phyloP scores from a whole-genome alignment of 2,113 vertebrate species.

The Phocoena phocoena region DNA sequence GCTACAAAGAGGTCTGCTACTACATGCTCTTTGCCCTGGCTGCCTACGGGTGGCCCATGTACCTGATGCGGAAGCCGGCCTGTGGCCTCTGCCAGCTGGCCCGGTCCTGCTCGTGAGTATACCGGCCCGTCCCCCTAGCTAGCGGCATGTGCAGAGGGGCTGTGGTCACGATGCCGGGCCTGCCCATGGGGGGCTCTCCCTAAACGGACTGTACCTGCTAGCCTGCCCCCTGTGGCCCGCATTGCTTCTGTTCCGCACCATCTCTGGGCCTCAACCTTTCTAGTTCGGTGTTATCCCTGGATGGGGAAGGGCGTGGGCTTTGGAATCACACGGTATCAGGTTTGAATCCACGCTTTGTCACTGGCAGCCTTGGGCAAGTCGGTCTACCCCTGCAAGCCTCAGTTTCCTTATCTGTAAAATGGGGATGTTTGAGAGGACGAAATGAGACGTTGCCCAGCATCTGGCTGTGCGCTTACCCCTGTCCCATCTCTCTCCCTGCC shows the following conservation, averaged over 20 bases:
- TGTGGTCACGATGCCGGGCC: background rate
- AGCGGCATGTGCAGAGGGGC: background rate
- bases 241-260: background rate
- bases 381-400: background rate
- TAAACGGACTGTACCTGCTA: constrained; percentile 89
- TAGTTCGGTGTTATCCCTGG: background rate
- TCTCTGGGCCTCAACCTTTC: background rate
- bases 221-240: constrained; percentile 78
- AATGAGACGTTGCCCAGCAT: accelerated
- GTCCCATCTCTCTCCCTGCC: background rate
- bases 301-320: background rate
- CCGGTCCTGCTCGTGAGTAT: constrained; percentile 96
- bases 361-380: background rate
- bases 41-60: constrained; percentile 99
- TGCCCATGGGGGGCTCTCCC: constrained; percentile 74
- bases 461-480: background rate
- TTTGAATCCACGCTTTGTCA: background rate
- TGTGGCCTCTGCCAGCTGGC: constrained; percentile 96
- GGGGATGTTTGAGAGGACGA: background rate
- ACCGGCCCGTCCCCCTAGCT: accelerated
- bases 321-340: background rate
- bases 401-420: background rate
- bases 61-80: constrained; percentile 97
- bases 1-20: constrained; percentile 98
- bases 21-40: constrained; percentile 99